Evolutionary conservation across 2,113 vertebrate genomes (phyloP), one percentile per base, ranked within the genome.

Genomic region (Amphiprion ocellaris): DNA sequence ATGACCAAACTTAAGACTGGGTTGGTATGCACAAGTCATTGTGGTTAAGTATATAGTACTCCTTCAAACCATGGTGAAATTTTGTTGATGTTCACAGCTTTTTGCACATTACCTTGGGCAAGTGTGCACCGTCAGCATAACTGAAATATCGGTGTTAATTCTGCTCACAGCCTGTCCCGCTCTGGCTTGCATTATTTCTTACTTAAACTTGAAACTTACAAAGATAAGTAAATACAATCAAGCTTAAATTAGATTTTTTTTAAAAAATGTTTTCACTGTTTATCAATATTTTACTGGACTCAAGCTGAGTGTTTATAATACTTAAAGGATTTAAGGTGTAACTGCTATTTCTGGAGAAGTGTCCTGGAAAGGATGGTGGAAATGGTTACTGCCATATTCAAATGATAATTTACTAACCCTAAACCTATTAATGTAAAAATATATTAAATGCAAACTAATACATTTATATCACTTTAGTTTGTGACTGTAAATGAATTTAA

Each of bases 211-310:
- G 8, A 52, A 4, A 24, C 41, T 5, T 21, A 52, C 14, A 26
- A 14, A 12, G 10, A 62, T 83, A 17, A 39, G 61, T 2, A 62
- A 53, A 63, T 33, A 44, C 10, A 26, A 64, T 58, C 4, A 41
- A 28, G 8, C 10, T 26, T 69, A 11, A 30, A 12, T n/a, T 30
- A 17, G 2, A 1, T 33, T 78, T 69, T 26, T 10, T 19, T 63
- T 30, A 61, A 21, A 21, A 21, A 21, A 52, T 50, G 30, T 72
- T 72, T 72, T 28, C 58, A 61, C 69, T 39, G 59, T 73, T 73
- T 26, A 62, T 61, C 21, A 53, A 15, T 14, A 4, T 41, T 72
- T 72, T 52, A 53, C 56, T 50, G 17, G 17, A 5, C 37, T 47
- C n/a, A 23, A 50, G 7, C 16, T 50, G 11, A 44, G 41, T 15